Percentiles rank a stretch among this genome's conserved stretches.
Evolutionary conservation across 2,888 invertebrate genomes (phyloP).

Genomic region (Ophion slaviceki): DNA sequence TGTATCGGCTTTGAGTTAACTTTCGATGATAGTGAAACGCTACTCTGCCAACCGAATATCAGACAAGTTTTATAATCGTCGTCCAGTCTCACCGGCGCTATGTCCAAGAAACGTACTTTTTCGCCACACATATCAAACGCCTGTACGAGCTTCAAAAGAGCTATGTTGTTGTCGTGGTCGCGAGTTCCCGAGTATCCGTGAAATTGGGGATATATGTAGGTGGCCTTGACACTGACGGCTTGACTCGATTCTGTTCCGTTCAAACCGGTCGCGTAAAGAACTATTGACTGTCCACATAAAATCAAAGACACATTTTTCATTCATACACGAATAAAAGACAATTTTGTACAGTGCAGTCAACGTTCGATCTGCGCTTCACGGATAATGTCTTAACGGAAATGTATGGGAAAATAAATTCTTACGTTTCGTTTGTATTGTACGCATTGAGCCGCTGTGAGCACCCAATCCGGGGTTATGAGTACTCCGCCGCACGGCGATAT

Average conservation of each 20-base stretch:
- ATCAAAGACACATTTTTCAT: background rate
- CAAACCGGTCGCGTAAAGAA: conserved; percentile 69
- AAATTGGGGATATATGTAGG: conserved; percentile 73
- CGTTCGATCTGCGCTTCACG: background rate
- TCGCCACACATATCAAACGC: conserved; percentile 69
- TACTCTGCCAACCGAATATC: conserved; percentile 76
- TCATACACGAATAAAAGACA: background rate
- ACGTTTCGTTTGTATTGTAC: conserved; percentile 73
- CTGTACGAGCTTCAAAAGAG: conserved; percentile 71
- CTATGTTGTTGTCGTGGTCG: conserved; percentile 73
- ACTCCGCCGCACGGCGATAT: conserved; percentile 74
- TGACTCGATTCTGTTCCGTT: conserved; percentile 70
- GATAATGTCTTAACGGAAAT: background rate
- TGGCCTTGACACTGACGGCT: conserved; percentile 71
- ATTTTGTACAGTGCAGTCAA: background rate
- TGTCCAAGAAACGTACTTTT: conserved; percentile 66
- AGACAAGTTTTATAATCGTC: conserved; percentile 71
- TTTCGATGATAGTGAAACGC: conserved; percentile 66
- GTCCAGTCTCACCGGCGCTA: conserved; percentile 68
- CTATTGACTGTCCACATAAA: conserved; percentile 68
- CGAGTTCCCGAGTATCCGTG: conserved; percentile 68
- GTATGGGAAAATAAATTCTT: conserved; percentile 34
- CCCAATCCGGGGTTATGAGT: conserved; percentile 74
- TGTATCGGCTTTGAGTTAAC: conserved; percentile 72
- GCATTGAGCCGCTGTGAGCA: conserved; percentile 75